Evolutionary conservation across 2,797 vertebrate species (phyloP).

Genomic region (Schizopygopsis malacanthus): DNA sequence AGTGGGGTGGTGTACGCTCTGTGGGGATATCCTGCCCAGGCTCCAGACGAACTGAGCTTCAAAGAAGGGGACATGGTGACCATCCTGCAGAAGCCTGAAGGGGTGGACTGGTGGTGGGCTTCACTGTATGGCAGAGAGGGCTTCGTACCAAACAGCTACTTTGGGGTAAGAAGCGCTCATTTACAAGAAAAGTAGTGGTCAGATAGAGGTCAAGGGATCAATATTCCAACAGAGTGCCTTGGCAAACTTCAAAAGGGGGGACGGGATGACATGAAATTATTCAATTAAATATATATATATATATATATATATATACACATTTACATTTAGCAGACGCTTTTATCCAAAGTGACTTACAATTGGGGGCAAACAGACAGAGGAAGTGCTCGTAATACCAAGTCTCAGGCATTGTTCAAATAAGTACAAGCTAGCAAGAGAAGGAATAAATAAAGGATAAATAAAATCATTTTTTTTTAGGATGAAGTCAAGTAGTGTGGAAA

Average conservation of each 20-base stretch:
- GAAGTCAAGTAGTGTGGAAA: too few species aligned
- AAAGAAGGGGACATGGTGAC: slow-evolving; percentile 90
- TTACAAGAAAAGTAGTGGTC: background rate
- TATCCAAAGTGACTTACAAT: too few species aligned
- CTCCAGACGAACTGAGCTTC: slow-evolving; percentile 87
- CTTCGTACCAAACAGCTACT: slow-evolving; percentile 91
- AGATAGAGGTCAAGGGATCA: background rate
- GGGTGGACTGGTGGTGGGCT: slow-evolving; percentile 91
- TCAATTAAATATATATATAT: background rate
- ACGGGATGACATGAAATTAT: background rate
- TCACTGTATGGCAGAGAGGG: slow-evolving; percentile 88
- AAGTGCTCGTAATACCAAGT: too few species aligned
- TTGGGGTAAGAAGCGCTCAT: slow-evolving; percentile 82
- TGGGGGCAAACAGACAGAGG: too few species aligned
- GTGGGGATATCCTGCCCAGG: slow-evolving; percentile 88
- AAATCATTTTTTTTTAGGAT: too few species aligned
- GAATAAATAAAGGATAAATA: too few species aligned
- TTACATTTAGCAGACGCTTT: too few species aligned
- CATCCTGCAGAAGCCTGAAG: slow-evolving; percentile 85
- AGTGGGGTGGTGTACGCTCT: slow-evolving; percentile 87
- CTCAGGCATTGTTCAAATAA: too few species aligned
- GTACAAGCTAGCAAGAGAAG: too few species aligned
- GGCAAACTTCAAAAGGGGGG: background rate
- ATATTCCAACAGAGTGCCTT: background rate
- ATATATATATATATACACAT: too few species aligned